Base-by-base conservation (phyloP, 2,888 invertebrate genomes). In the Suillia variegata region DNA sequence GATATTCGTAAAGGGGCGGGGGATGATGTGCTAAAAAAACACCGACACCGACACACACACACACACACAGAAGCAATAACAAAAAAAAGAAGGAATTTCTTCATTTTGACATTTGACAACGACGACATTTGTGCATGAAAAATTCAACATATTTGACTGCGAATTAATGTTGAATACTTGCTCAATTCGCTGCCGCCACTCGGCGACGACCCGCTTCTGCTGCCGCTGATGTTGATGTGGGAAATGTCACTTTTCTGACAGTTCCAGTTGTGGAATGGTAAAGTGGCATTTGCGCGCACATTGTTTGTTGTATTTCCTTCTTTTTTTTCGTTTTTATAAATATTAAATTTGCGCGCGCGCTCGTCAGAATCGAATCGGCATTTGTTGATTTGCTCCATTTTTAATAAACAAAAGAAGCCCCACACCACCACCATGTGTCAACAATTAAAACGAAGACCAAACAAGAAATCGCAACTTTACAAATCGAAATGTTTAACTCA, bases 71-170 rank as follows among this genome's bases (percentile, higher is more conserved):
- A n/a, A n/a, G n/a, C n/a, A n/a, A n/a, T n/a, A n/a, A n/a, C n/a
- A n/a, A n/a, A n/a, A n/a, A n/a, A n/a, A n/a, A n/a, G n/a, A n/a
- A n/a, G n/a, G n/a, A n/a, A n/a, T n/a, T n/a, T 24, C n/a, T 49
- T 49, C 26, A 24, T 24, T 17, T 13, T 75, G 73, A 68, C 74
- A 75, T 71, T 77, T 76, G 75, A 75, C 77, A 75, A 76, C 75
- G 76, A 75, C 77, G 71, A 76, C 76, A 74, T 74, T 76, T 71
- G 75, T 70, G 70, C 75, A 76, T 76, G 71, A 77, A 77, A 75
- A 74, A 77, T 77, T 75, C 74, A 77, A 64, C 70, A 73, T 70
- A 76, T 75, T 75, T 76, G 74, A 77, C 73, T 77, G 70, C 67
- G 73, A 76, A 77, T 77, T 75, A 75, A 77, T 75, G 75, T 75